These are phyloP conservation scores for Odontamblyopus lacepedii DNA, from an alignment of 2,797 vertebrate genomes.

Conservation along the genomic window DNA sequence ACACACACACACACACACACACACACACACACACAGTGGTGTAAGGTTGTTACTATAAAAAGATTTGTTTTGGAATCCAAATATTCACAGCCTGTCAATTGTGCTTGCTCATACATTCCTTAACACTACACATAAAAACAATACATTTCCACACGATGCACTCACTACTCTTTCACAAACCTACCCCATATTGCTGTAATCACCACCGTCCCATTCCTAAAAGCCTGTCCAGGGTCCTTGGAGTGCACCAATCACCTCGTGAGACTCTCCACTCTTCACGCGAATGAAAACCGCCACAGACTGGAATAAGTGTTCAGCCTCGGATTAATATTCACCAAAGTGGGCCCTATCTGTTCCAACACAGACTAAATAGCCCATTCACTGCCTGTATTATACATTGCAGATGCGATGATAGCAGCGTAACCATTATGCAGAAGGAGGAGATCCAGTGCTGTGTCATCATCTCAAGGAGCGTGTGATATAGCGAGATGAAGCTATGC, in stretches of 20 bases:
- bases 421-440: conserved; percentile 79
- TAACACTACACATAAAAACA: conserved; percentile 15
- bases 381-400: conserved; percentile 82
- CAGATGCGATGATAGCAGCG: conserved; percentile 81
- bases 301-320: conserved; percentile 69
- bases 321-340: conserved; percentile 76
- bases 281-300: conserved; percentile 64
- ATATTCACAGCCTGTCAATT: neutral
- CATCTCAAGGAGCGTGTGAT: conserved; percentile 84
- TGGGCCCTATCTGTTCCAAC: conserved; percentile 71
- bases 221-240: conserved; percentile 49
- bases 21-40: too few relatives aligned
- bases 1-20: too few relatives aligned
- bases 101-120: neutral
- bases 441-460: conserved; percentile 82
- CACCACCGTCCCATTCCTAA: conserved; percentile 55
- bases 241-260: conserved; percentile 61
- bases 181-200: conserved; percentile 52
- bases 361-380: conserved; percentile 80
- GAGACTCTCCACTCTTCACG: conserved; percentile 54
- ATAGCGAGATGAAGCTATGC: conserved; percentile 80
- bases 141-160: conserved; percentile 41
- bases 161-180: conserved; percentile 38
- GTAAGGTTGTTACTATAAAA: too few relatives aligned
- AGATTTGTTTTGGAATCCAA: neutral